Base-by-base conservation (phyloP, 2,888 invertebrate species). In the Andrena bicolor region DNA sequence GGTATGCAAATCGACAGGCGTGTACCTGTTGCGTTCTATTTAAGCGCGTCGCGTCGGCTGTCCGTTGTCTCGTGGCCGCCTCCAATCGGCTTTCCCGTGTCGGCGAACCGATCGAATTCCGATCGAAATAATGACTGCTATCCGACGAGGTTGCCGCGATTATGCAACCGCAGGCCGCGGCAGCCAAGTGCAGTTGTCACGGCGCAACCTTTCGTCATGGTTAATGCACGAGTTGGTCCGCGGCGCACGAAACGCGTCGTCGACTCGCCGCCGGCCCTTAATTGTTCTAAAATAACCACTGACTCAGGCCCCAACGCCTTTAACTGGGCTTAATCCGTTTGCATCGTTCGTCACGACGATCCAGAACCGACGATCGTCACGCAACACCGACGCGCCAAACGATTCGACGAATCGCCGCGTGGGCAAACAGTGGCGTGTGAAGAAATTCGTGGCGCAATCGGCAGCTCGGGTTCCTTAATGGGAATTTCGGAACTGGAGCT, bases 271-370 rank as follows among this genome's bases (percentile, higher is more conserved):
- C 70, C 51, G 78, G 80, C 82, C 84, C 87, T 89, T 89, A 89
- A 90, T 90, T 88, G 85, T 84, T 90, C 90, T 86, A 89, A 90
- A 90, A 90, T 89, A 89, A 89, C 80, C 85, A 84, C 81, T 86
- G 90, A 90, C 85, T 90, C 90, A 86, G 58, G 7, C 73, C 70
- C 6, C 48, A 71, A 85, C 86, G 86, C 84, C 78, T 86, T 83
- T 82, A 82, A 87, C 81, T 83, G 61, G 69, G 60, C 69, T 86
- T 87, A 86, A 87, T 88, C 78, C 83, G 82, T 88, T 84, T 78
- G 88, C 73, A 56, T 76, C 83, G 71, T 65, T 65, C 75, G 80
- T 35, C 74, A 48, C 63, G 73, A 51, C 56, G 74, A 65, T 72
- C 72, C 76, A 56, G 79, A 75, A 58, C 68, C 63, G 64, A 20